Conservation (phyloP, 2,113 vertebrate genomes). For the Rhabdomys dilectus region DNA sequence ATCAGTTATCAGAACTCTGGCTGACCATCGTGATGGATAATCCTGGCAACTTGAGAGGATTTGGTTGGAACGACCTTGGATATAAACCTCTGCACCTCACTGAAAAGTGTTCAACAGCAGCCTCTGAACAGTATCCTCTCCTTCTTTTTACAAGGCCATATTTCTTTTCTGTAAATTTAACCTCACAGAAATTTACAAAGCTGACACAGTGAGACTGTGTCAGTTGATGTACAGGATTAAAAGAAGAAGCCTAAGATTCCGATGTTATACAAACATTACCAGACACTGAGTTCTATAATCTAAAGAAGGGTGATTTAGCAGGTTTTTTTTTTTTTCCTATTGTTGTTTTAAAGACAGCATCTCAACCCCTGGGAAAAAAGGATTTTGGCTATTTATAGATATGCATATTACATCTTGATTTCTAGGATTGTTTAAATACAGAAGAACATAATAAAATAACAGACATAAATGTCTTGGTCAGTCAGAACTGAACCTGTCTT, state of each 20-base stretch:
- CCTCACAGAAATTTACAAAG: background rate
- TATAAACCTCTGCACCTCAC: background rate
- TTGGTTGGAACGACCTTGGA: no score
- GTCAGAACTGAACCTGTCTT: background rate
- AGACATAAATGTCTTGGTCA: background rate
- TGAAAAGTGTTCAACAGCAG: background rate
- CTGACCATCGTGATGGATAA: background rate
- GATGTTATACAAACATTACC: background rate
- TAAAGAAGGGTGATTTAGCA: background rate
- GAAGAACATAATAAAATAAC: background rate
- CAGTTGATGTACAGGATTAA: background rate
- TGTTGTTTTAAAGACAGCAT: background rate
- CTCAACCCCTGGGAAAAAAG: background rate
- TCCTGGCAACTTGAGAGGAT: no score
- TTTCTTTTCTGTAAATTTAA: background rate
- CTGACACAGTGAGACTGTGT: no score
- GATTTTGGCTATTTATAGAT: background rate
- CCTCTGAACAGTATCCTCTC: background rate
- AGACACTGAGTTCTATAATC: background rate
- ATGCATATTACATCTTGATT: background rate
- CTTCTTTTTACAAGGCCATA: background rate
- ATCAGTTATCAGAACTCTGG: background rate
- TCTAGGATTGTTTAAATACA: background rate
- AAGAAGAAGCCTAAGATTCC: background rate
- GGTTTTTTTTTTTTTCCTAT: background rate